Conservation (phyloP, 2,797 vertebrate genomes). For the Pagetopsis macropterus region DNA sequence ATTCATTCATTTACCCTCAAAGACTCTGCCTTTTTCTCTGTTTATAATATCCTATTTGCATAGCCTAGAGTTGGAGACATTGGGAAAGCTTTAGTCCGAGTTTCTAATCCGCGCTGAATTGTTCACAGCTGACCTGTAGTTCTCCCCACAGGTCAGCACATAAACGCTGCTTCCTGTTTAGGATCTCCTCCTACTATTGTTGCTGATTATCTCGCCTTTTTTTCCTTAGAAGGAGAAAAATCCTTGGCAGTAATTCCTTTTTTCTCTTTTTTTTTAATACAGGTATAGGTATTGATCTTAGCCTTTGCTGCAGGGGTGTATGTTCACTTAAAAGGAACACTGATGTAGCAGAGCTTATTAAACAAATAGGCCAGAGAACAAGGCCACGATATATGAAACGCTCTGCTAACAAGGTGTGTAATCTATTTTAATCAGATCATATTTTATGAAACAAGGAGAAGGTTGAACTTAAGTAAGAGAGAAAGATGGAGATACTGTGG, state of each 20-base stretch:
- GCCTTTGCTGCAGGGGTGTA: constrained; percentile 70
- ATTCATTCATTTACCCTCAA: constrained; percentile 67
- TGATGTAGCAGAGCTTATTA: constrained; percentile 76
- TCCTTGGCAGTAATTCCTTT: constrained; percentile 57
- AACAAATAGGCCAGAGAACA: constrained; percentile 79
- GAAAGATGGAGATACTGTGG: constrained; percentile 60
- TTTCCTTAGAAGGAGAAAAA: constrained; percentile 52
- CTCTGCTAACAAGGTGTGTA: constrained; percentile 82
- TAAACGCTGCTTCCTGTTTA: constrained; percentile 67
- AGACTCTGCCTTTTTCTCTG: constrained; percentile 52
- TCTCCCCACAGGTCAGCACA: constrained; percentile 50
- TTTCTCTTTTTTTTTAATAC: not conserved
- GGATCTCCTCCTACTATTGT: constrained; percentile 40
- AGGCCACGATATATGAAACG: constrained; percentile 76
- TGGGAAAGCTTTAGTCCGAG: constrained; percentile 40
- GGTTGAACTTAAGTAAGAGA: constrained; percentile 68
- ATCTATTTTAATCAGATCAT: constrained; percentile 83
- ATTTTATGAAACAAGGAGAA: constrained; percentile 79
- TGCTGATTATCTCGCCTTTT: constrained; percentile 46
- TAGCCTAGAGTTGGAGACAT: constrained; percentile 34
- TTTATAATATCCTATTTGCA: constrained; percentile 57
- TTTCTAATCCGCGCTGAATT: constrained; percentile 54
- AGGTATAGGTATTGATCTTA: constrained; percentile 76
- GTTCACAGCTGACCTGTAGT: constrained; percentile 64
- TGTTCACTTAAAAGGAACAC: constrained; percentile 74